Conservation (phyloP, 2,113 vertebrate species). For the Saguinus imperator region DNA sequence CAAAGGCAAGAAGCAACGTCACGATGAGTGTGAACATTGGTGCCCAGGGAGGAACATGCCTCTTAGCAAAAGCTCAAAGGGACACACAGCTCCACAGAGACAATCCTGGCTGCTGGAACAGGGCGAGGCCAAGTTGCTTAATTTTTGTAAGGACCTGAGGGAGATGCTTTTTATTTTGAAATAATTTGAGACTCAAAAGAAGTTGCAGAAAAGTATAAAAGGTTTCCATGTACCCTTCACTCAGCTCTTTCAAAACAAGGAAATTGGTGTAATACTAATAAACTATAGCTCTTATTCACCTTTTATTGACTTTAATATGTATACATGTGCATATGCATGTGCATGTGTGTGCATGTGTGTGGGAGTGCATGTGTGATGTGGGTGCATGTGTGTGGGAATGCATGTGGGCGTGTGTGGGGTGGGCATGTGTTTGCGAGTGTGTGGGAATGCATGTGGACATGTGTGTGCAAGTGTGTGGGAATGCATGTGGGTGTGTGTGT, state of each 20-base stretch:
- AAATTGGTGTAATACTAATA: not conserved
- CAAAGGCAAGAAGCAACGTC: not conserved
- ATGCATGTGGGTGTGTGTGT: too few relatives aligned
- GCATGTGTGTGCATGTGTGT: too few relatives aligned
- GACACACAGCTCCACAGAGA: not conserved
- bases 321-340: too few relatives aligned
- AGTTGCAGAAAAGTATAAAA: not conserved
- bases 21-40: not conserved
- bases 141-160: not conserved
- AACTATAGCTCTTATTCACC: not conserved
- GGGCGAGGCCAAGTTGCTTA: not conserved
- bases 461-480: too few relatives aligned
- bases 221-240: not conserved
- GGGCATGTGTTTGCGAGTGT: too few relatives aligned
- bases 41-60: not conserved
- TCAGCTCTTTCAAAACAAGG: not conserved
- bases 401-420: too few relatives aligned
- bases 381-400: too few relatives aligned
- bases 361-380: not conserved
- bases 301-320: not conserved
- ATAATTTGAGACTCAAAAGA: not conserved
- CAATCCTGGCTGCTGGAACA: fast-evolving
- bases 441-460: too few relatives aligned
- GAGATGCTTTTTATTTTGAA: not conserved
- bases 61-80: not conserved